These are phyloP conservation scores for Tribolium freemani DNA, from an alignment of 2,888 invertebrate species.

Conservation along the genomic window DNA sequence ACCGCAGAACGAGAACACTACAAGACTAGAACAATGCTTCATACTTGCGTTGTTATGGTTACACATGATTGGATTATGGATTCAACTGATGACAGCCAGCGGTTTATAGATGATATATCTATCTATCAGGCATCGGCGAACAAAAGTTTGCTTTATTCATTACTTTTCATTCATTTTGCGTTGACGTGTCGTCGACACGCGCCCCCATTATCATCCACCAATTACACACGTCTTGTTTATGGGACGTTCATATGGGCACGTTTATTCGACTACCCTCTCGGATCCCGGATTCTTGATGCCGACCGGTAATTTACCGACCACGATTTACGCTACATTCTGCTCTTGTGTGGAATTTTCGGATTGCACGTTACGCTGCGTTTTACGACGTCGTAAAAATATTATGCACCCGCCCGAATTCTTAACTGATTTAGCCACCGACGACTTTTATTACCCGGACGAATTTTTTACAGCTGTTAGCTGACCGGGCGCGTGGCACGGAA, in stretches of 20 bases:
- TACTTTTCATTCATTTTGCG: conserved; percentile 30
- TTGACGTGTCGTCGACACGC: conserved; percentile 20
- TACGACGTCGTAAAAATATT: conserved; percentile 49
- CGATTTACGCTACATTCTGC: conserved; percentile 20
- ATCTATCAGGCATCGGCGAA: conserved; percentile 21
- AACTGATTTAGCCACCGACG: conserved; percentile 32
- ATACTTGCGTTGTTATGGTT: conserved; percentile 46
- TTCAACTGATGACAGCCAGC: conserved; percentile 35
- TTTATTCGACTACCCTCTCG: neutral
- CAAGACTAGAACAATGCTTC: conserved; percentile 40
- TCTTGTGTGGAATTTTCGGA: conserved; percentile 47
- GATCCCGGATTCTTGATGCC: neutral
- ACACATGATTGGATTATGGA: conserved; percentile 44
- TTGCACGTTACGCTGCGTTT: conserved; percentile 47
- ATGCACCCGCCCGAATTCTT: conserved; percentile 40
- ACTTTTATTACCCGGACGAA: conserved; percentile 3
- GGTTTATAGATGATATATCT: conserved; percentile 39
- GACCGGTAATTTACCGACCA: conserved; percentile 33
- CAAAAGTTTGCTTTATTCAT: conserved; percentile 37
- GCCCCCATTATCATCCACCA: conserved; percentile 11
- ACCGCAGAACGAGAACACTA: conserved; percentile 40
- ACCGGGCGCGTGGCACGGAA: neutral
- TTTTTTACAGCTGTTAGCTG: neutral
- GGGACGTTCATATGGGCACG: conserved; percentile 13
- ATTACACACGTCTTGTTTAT: conserved; percentile 22